Evolutionary conservation across 2,113 vertebrate species (phyloP).

Genomic region (Lathamus discolor): DNA sequence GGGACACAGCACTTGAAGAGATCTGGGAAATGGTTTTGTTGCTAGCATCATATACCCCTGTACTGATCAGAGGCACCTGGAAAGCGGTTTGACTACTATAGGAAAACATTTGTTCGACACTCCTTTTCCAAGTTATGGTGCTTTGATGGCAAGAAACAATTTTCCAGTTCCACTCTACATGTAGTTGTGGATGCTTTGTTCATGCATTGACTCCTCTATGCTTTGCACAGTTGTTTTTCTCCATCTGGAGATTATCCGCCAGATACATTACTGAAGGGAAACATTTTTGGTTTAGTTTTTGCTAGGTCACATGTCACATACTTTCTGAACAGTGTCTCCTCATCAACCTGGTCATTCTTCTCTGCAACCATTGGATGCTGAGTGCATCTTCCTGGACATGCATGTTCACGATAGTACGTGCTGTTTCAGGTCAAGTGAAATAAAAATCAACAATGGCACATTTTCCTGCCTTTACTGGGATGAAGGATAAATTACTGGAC

Average conservation of each 20-base stretch:
- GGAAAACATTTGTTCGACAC: neutral
- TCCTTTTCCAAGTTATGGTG: neutral
- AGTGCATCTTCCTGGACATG: neutral
- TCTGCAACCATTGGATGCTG: fast-evolving
- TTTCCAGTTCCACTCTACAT: neutral
- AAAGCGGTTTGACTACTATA: neutral
- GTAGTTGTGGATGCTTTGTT: neutral
- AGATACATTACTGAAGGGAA: neutral
- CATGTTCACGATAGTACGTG: fast-evolving
- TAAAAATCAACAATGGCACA: neutral
- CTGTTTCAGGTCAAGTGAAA: neutral
- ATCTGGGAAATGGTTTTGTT: neutral
- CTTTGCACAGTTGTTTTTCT: neutral
- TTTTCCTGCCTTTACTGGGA: neutral
- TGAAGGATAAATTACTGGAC: neutral
- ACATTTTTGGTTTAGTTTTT: neutral
- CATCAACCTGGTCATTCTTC: neutral
- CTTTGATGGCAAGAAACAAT: neutral
- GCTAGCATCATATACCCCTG: neutral
- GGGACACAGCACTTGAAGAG: neutral
- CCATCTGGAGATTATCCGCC: neutral
- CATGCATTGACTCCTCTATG: neutral
- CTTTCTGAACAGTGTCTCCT: neutral
- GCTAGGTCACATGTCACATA: neutral
- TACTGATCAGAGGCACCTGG: neutral